Percentiles rank a stretch among this genome's conserved stretches.
Evolutionary conservation across 1,140 invertebrate genomes (phyloP).

Genomic region (fruit fly (Drosophila melanogaster)): Release_6_plus_ISO1_MT NT_033777.3:5349001-5349500

Average conservation of each 20-base stretch:
- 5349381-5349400: too few species aligned
- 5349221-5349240: slow-evolving; percentile 67
- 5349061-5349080: slow-evolving; percentile 50
- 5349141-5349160: slow-evolving; percentile 2
- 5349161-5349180: slow-evolving; percentile 17
- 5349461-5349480: slow-evolving; percentile 69
- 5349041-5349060: slow-evolving; percentile 44
- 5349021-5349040: slow-evolving; percentile 9
- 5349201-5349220: slow-evolving; percentile 69
- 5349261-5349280: slow-evolving; percentile 34
- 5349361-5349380: too few species aligned
- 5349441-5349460: neutral
- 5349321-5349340: neutral
- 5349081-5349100: slow-evolving; percentile 55
- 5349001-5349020: slow-evolving; percentile 14
- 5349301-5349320: slow-evolving; percentile 32
- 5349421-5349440: neutral
- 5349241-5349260: slow-evolving; percentile 67
- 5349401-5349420: too few species aligned
- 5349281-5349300: slow-evolving; percentile 41
- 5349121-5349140: slow-evolving; percentile 67
- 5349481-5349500: slow-evolving; percentile 21
- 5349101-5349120: slow-evolving; percentile 72
- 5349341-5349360: too few species aligned
- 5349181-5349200: slow-evolving; percentile 76